Evolutionary conservation across 1,140 invertebrate genomes (phyloP).

Genomic region (Oreohelix idahoensis): DNA sequence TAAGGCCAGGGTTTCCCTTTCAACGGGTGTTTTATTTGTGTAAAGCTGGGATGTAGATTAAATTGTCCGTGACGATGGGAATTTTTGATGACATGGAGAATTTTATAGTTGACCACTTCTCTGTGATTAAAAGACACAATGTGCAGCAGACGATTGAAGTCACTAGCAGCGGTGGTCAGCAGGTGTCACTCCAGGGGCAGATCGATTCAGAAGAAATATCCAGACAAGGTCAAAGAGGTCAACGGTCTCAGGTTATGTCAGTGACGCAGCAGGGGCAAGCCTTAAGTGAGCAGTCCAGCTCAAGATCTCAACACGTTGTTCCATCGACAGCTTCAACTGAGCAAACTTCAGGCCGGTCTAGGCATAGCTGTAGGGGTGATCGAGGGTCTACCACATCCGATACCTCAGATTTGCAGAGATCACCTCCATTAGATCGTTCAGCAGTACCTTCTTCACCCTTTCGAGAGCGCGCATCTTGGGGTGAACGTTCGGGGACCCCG

Average conservation of each 20-base stretch:
- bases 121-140: slow-evolving; percentile 29
- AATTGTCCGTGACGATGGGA: slow-evolving; percentile 22
- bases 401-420: background rate
- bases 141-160: slow-evolving; percentile 14
- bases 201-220: slow-evolving; percentile 11
- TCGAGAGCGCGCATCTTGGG: slow-evolving; percentile 19
- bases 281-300: slow-evolving; percentile 1
- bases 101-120: slow-evolving; percentile 32
- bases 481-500: background rate
- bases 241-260: background rate
- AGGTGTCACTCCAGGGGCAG: background rate
- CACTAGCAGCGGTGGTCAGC: background rate
- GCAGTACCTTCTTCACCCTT: slow-evolving; percentile 4
- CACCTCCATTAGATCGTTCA: background rate
- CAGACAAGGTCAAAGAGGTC: background rate
- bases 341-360: background rate
- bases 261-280: background rate
- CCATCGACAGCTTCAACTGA: background rate
- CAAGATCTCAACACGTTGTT: background rate
- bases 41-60: too few relatives aligned
- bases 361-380: background rate
- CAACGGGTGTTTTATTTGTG: background rate
- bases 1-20: background rate
- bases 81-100: slow-evolving; percentile 36
- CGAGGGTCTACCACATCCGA: background rate